Evolutionary conservation across 2,113 vertebrate species (phyloP), one percentile per base, ranked within the genome.

Genomic region (Naja naja): DNA sequence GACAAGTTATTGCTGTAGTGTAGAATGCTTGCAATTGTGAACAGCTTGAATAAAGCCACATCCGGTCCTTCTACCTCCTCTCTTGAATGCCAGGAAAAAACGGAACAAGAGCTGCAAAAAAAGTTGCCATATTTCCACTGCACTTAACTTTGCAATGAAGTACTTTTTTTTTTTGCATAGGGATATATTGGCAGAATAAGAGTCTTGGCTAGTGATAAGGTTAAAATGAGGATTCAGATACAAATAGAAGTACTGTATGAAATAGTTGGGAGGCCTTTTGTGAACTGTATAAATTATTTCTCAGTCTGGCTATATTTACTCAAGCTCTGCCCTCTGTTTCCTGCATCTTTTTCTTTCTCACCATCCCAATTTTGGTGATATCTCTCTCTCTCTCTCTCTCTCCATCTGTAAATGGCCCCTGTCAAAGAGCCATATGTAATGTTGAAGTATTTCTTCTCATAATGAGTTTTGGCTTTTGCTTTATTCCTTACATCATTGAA

Each of bases 101-200:
- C n/a, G 30, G 54, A 87, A 55, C 30, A 9, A 8, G 74, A 87
- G 34, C n/a, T 91, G 58, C 90, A 90, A 81, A 2, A 47, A 69
- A 74, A 74, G 93, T 93, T 93, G 93, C 0, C 64, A 3, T 89
- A 0, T 94, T 95, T 93, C 39, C 91, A n/a, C 56, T 91, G 0
- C 30, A 0, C 56, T 81, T 92, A 53, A 14, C 16, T 23, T 94
- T 60, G 89, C 56, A 69, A 89, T 43, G 25, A 94, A 87, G 18
- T 30, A 25, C 89, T 69, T 60, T 64, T 11, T 4, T 92, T 95
- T 14, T 25, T 39, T 1, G 12, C 43, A 90, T 27, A 60, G 47
- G n/a, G 56, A 43, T 85, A 52, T 81, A 92, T 85, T 89, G 2
- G 69, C 58, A 95, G 86, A 91, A 47, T 94, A 85, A 60, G 39